These are phyloP conservation scores for Tachycineta bicolor DNA, from an alignment of 2,113 vertebrate species.

Conservation along the genomic window DNA sequence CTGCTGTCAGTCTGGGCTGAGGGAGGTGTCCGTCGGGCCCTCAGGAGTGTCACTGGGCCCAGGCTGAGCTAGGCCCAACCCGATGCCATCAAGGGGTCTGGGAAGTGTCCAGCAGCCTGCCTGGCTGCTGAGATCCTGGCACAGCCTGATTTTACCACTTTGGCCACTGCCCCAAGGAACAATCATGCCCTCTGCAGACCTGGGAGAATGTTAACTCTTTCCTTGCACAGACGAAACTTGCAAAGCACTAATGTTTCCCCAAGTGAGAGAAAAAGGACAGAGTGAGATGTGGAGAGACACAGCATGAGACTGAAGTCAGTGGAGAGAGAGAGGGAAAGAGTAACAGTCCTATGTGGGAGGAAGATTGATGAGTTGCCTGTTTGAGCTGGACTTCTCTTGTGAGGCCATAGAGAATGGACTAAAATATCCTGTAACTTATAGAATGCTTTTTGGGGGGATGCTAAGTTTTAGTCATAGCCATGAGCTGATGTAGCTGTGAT, in stretches of 20 bases:
- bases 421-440: neutral
- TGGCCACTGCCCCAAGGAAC: neutral
- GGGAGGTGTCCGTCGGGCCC: neutral
- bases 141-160: neutral
- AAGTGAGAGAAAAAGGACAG: neutral
- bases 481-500: neutral
- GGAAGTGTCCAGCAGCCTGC: neutral
- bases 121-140: neutral
- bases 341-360: neutral
- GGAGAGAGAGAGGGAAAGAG: neutral
- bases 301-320: neutral
- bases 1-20: too few relatives aligned
- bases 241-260: neutral
- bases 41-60: too few relatives aligned
- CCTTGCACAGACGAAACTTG: neutral
- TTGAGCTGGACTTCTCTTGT: neutral
- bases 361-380: neutral
- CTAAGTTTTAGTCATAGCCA: neutral
- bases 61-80: too few relatives aligned
- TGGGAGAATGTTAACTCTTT: neutral
- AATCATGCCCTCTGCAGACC: neutral
- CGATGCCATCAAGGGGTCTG: neutral
- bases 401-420: neutral
- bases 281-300: neutral
- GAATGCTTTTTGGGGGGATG: neutral